Percentiles rank a stretch among this genome's conserved stretches.
Evolutionary conservation across 2,888 invertebrate species (phyloP).

Genomic region (Ennomos fuscantarius): DNA sequence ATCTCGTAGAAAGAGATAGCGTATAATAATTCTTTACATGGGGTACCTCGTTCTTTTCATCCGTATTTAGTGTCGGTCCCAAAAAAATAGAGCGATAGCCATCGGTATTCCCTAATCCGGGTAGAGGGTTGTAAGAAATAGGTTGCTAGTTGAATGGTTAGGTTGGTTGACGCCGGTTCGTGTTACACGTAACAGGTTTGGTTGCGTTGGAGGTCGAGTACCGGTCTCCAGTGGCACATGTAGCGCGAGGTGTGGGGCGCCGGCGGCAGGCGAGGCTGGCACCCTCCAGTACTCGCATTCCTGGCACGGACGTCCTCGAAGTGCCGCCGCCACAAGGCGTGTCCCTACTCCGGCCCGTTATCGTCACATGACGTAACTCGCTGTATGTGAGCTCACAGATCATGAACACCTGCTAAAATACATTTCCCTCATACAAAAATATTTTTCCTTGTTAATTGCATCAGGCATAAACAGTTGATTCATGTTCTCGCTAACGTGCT

Average conservation of each 20-base stretch:
- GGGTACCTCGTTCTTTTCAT: slow-evolving; percentile 60
- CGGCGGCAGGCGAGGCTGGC: slow-evolving; percentile 45
- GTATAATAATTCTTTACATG: slow-evolving; percentile 66
- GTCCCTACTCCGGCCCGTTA: slow-evolving; percentile 73
- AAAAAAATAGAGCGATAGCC: slow-evolving; percentile 54
- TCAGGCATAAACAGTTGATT: slow-evolving; percentile 34
- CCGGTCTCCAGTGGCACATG: slow-evolving; percentile 80
- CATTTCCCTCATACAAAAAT: slow-evolving; percentile 13
- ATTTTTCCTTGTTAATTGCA: slow-evolving; percentile 25
- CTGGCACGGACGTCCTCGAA: slow-evolving; percentile 71
- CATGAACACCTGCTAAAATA: slow-evolving; percentile 52
- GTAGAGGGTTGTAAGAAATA: slow-evolving; percentile 46
- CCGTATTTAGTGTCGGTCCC: slow-evolving; percentile 58
- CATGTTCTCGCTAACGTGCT: slow-evolving; percentile 36
- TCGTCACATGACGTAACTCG: slow-evolving; percentile 79
- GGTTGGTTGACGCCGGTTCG: slow-evolving; percentile 60
- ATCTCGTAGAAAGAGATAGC: slow-evolving; percentile 68
- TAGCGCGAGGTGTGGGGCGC: slow-evolving; percentile 62
- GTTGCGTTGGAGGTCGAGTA: slow-evolving; percentile 80
- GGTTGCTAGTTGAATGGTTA: slow-evolving; percentile 56
- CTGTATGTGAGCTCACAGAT: slow-evolving; percentile 44
- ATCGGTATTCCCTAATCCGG: slow-evolving; percentile 42
- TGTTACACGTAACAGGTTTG: slow-evolving; percentile 82
- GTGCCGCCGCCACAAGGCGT: slow-evolving; percentile 79
- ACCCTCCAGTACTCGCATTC: slow-evolving; percentile 56